phyloP scores from a whole-genome alignment of 2,797 vertebrate genomes.

The Ibycter americanus region DNA sequence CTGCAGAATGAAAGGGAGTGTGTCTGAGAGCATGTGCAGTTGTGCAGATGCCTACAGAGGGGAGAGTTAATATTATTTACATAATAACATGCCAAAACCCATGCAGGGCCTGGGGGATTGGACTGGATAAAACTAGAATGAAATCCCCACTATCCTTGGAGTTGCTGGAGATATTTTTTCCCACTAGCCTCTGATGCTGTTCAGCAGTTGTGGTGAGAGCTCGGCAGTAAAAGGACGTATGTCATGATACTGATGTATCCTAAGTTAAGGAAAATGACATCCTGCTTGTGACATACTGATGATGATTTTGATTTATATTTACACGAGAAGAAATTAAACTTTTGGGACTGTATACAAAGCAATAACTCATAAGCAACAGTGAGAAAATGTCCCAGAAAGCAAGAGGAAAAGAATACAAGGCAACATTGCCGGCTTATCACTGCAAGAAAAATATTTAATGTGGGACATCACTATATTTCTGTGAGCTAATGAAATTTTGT shows the following conservation, averaged over 20 bases:
- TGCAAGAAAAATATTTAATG: neutral
- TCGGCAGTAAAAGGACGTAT: accelerated
- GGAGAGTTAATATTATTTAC: neutral
- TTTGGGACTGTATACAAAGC: neutral
- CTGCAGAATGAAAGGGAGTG: neutral
- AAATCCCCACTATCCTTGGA: neutral
- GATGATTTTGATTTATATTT: neutral
- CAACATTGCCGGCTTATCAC: neutral
- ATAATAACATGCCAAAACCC: neutral
- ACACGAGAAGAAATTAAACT: neutral
- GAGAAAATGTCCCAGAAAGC: neutral
- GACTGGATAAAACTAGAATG: neutral
- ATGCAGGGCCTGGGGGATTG: neutral
- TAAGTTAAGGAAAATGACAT: neutral
- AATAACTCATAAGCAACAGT: neutral
- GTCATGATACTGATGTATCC: accelerated
- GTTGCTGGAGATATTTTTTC: neutral
- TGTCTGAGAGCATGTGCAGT: neutral
- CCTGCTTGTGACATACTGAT: neutral
- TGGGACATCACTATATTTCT: neutral
- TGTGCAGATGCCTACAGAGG: neutral
- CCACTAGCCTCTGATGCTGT: neutral
- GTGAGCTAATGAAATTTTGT: neutral
- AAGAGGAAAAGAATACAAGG: neutral
- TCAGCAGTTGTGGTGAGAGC: neutral